phyloP scores from a whole-genome alignment of 2,888 invertebrate genomes.

The Synergus umbraculus region DNA sequence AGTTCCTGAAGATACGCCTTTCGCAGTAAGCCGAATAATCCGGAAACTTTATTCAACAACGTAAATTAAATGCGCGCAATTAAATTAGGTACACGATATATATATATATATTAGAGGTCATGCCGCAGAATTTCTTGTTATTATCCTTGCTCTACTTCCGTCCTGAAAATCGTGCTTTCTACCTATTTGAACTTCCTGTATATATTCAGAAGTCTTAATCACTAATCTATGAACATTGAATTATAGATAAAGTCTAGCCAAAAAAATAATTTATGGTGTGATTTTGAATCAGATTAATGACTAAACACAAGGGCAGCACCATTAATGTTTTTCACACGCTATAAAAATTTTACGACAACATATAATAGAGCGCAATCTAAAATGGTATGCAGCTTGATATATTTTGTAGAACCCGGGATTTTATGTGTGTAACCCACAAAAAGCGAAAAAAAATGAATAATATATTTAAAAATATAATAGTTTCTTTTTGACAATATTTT shows the following conservation, averaged over 20 bases:
- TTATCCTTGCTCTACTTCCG: not conserved
- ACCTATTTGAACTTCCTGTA: not conserved
- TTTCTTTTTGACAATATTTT: too few species aligned
- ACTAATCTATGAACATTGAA: not conserved
- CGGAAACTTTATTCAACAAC: not conserved
- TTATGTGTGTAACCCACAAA: too few species aligned
- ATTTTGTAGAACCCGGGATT: too few species aligned
- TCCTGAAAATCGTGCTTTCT: not conserved
- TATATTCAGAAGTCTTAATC: not conserved
- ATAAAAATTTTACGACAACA: too few species aligned
- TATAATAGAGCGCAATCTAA: too few species aligned
- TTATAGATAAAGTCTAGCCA: not conserved
- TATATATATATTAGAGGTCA: not conserved
- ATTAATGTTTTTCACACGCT: too few species aligned
- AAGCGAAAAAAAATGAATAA: too few species aligned
- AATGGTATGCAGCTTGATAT: too few species aligned
- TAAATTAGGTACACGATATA: not conserved
- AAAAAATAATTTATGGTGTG: not conserved
- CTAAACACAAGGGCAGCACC: too few species aligned
- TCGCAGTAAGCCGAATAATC: not conserved
- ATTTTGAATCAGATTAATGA: not conserved
- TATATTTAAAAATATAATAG: too few species aligned
- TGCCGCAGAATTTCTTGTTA: not conserved
- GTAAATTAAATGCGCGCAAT: conserved; percentile 1
- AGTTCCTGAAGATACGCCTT: not conserved